Evolutionary conservation across 2,888 invertebrate genomes (phyloP).

Genomic region (Choristoneura rosaceana): DNA sequence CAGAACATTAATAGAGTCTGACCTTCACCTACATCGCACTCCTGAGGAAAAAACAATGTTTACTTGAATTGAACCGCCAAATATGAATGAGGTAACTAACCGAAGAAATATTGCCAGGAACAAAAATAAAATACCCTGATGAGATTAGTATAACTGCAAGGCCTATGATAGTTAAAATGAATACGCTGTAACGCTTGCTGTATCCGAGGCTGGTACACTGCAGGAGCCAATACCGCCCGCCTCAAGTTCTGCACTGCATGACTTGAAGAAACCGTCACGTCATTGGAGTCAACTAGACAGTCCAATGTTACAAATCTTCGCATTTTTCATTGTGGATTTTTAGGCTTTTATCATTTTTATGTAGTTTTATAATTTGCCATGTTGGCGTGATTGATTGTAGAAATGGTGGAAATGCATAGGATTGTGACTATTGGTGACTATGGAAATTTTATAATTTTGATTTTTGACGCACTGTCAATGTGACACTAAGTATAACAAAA

Average conservation of each 20-base stretch:
- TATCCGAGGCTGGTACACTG: constrained; percentile 63
- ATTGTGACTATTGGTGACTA: not conserved
- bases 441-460: not conserved
- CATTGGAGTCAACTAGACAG: constrained; percentile 64
- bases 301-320: constrained; percentile 68
- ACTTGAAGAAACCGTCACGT: constrained; percentile 62
- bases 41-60: constrained; percentile 52
- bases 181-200: constrained; percentile 65
- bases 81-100: not conserved
- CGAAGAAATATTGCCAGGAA: constrained; percentile 24
- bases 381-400: not conserved
- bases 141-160: constrained; percentile 68
- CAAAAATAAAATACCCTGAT: constrained; percentile 55
- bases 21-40: constrained; percentile 71
- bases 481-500: not conserved
- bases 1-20: constrained; percentile 75
- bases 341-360: constrained; percentile 14
- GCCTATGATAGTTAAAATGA: constrained; percentile 72
- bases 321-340: constrained; percentile 66
- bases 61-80: not conserved
- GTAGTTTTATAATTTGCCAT: not conserved
- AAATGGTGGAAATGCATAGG: not conserved
- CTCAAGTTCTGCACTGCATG: constrained; percentile 68
- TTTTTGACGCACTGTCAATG: not conserved
- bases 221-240: constrained; percentile 63